These are phyloP conservation scores for pig (Sus scrofa) DNA, from an alignment of 2,113 vertebrate genomes.

Conservation along the genomic window DNA sequence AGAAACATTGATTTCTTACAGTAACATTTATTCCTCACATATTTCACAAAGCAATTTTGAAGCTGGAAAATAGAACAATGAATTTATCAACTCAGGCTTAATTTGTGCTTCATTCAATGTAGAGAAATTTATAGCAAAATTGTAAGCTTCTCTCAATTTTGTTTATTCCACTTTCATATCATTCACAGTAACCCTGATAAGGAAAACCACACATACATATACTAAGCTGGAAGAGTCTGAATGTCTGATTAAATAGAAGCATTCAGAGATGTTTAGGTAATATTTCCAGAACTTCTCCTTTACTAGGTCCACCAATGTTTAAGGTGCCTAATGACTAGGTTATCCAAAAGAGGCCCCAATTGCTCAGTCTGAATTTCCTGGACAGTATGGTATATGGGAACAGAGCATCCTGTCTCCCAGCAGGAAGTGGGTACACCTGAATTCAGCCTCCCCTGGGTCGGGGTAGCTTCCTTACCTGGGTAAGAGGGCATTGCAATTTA, in stretches of 20 bases:
- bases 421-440: background rate
- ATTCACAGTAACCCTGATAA: background rate
- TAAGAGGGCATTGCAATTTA: background rate
- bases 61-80: constrained; percentile 9
- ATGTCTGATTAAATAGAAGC: background rate
- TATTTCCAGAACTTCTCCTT: background rate
- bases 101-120: background rate
- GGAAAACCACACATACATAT: background rate
- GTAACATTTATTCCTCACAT: background rate
- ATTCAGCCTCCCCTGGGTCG: background rate
- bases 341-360: background rate
- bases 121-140: background rate
- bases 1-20: background rate
- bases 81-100: background rate
- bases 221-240: background rate
- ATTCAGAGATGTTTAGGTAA: background rate
- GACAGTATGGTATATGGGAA: background rate
- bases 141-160: background rate
- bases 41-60: constrained; percentile 46
- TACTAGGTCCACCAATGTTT: no score
- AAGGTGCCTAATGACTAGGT: background rate
- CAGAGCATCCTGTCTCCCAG: background rate
- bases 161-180: background rate
- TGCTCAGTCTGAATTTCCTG: background rate
- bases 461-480: background rate